These are phyloP conservation scores for Diacarnus erythraeanus DNA, from an alignment of 37 sponge, comb jelly and placozoan genomes.

Conservation along the genomic window DNA sequence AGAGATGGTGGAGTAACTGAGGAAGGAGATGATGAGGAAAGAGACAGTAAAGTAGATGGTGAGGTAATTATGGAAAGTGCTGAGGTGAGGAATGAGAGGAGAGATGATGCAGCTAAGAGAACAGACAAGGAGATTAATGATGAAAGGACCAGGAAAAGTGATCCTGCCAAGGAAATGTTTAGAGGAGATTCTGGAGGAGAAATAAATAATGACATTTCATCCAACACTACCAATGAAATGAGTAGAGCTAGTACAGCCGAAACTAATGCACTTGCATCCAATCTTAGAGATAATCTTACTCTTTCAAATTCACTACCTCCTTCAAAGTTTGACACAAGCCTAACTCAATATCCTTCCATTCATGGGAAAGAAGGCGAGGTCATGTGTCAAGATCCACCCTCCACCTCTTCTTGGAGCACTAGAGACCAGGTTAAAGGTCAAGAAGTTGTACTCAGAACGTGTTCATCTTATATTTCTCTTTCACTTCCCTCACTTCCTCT, in stretches of 20 bases:
- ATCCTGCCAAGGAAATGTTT: too few species aligned
- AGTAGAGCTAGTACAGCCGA: too few species aligned
- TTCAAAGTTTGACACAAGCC: too few species aligned
- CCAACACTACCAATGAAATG: too few species aligned
- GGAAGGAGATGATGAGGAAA: neutral
- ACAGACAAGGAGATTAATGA: neutral
- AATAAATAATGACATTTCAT: too few species aligned
- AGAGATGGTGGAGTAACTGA: too few species aligned
- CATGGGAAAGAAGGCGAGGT: too few species aligned
- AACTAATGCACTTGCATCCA: neutral
- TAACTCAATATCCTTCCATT: too few species aligned
- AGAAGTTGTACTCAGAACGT: neutral
- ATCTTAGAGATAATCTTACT: neutral
- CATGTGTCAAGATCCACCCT: too few species aligned
- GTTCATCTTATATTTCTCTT: neutral
- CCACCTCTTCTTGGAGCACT: too few species aligned
- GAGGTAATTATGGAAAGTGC: neutral
- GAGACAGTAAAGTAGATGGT: neutral
- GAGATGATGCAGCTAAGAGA: neutral
- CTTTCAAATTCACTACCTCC: too few species aligned
- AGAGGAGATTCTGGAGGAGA: too few species aligned
- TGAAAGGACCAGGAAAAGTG: neutral
- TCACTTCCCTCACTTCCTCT: conserved; percentile 25
- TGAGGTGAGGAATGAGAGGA: neutral
- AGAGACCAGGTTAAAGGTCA: neutral